Base-by-base conservation (phyloP, 2,797 vertebrate genomes). In the Synaphobranchus kaupii region DNA sequence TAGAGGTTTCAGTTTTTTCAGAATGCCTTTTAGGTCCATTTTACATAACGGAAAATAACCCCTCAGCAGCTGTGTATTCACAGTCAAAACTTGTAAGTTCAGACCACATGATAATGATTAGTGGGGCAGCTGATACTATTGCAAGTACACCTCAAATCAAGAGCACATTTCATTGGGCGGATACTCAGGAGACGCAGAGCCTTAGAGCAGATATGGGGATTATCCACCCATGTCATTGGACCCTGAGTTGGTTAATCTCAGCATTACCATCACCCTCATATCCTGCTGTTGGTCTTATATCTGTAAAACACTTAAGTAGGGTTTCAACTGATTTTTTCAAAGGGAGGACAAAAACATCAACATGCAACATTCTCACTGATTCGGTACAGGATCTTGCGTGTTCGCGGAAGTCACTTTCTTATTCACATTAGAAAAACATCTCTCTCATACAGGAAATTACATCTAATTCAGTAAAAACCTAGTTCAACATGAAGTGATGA, bases 161-260 rank as follows among this genome's bases (percentile, higher is more conserved):
- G 87, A 89, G 87, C 88, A 82, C 44, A 82, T 90, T 89, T 85
- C 86, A 25, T 81, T 39, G 84, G 85, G 84, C 44, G 86, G 71
- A 84, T 85, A 66, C 73, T 81, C 52, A 58, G 63, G 56, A 85
- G 84, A 85, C 63, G 56, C 8, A 15, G 63, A 60, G 20, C 68
- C 56, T 56, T 68, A 54, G 71, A 73, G 76, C 68, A 86, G 85
- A 76, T 86, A 76, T 86, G 68, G 50, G 85, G 85, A 86, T 86
- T 86, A 86, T 44, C 54, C 68, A 54, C 85, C 39, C 47, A 54
- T 56, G 66, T 71, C 34, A 54, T 76, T 56, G 85, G 66, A 76
- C 85, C 68, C 50, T 47, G 28, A 34, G 68, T 54, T 52, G 71
- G 54, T 78, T 78, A 86, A 39, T 28, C 85, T 28, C 68, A 50